phyloP scores from a whole-genome alignment of 2,797 vertebrate genomes.

The Lutjanus campechanus region DNA sequence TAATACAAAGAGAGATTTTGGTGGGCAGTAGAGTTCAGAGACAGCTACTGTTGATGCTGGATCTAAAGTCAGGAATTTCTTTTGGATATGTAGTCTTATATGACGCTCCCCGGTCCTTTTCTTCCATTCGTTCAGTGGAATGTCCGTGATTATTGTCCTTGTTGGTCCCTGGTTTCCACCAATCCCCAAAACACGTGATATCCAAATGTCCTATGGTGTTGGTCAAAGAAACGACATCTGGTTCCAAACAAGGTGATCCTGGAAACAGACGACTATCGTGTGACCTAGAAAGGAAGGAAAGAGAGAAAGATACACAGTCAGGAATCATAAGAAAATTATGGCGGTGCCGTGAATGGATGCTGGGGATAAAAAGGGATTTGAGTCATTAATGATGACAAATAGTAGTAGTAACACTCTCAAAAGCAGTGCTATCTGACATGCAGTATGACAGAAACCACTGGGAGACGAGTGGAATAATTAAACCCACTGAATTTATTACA shows the following conservation, averaged over 20 bases:
- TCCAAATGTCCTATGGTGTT: slow-evolving; percentile 68
- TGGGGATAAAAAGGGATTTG: slow-evolving; percentile 20
- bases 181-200: slow-evolving; percentile 67
- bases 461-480: slow-evolving; percentile 15
- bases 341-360: slow-evolving; percentile 23
- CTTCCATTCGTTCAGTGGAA: slow-evolving; percentile 64
- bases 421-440: slow-evolving; percentile 12
- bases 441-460: slow-evolving; percentile 8
- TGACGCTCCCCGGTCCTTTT: slow-evolving; percentile 43
- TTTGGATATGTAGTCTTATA: slow-evolving; percentile 60
- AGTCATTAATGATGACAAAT: slow-evolving; percentile 47
- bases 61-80: slow-evolving; percentile 71
- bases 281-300: slow-evolving; percentile 82
- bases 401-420: slow-evolving; percentile 5
- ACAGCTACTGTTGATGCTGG: slow-evolving; percentile 72
- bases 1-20: slow-evolving; percentile 80
- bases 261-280: slow-evolving; percentile 83
- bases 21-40: slow-evolving; percentile 75
- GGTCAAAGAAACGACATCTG: slow-evolving; percentile 60
- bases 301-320: background rate
- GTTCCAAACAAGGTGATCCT: slow-evolving; percentile 62
- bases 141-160: slow-evolving; percentile 70
- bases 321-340: slow-evolving; percentile 18
- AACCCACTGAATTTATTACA: background rate
- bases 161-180: slow-evolving; percentile 75